Evolutionary conservation across 2,113 vertebrate species (phyloP).

Genomic region (Hassar affinis): DNA sequence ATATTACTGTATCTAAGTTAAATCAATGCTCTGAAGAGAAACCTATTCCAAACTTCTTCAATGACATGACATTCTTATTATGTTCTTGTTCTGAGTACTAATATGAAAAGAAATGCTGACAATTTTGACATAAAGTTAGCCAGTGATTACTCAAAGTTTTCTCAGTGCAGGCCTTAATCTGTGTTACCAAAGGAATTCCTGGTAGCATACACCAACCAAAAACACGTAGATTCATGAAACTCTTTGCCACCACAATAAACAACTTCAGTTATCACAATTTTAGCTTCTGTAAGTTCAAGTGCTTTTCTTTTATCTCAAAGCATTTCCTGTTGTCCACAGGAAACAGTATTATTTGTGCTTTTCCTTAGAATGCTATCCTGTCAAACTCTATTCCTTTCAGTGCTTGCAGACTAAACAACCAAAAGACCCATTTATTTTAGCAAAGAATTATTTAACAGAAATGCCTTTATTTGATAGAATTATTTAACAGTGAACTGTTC

Average conservation of each 20-base stretch:
- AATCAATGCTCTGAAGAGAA: no score
- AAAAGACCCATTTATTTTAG: background rate
- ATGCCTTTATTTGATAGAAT: background rate
- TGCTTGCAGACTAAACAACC: background rate
- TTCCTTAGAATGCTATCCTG: background rate
- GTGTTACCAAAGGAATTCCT: background rate
- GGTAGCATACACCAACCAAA: background rate
- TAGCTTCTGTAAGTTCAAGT: constrained; percentile 5
- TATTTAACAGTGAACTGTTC: background rate
- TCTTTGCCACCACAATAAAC: background rate
- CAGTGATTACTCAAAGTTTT: background rate
- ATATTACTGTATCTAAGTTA: no score
- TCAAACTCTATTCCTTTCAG: background rate
- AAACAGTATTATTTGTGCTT: background rate
- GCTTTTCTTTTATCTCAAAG: constrained; percentile 38
- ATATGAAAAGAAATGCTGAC: background rate
- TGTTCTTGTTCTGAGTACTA: background rate
- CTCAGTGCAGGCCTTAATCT: background rate
- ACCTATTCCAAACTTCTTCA: no score
- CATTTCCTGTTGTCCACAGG: constrained; percentile 17
- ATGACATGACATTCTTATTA: no score
- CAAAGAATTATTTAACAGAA: background rate
- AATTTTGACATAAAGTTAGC: background rate
- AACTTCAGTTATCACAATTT: constrained; percentile 7
- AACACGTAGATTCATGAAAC: background rate